Evolutionary conservation across 1,140 invertebrate species (phyloP).

Genomic region (Hormaphis cornu): DNA sequence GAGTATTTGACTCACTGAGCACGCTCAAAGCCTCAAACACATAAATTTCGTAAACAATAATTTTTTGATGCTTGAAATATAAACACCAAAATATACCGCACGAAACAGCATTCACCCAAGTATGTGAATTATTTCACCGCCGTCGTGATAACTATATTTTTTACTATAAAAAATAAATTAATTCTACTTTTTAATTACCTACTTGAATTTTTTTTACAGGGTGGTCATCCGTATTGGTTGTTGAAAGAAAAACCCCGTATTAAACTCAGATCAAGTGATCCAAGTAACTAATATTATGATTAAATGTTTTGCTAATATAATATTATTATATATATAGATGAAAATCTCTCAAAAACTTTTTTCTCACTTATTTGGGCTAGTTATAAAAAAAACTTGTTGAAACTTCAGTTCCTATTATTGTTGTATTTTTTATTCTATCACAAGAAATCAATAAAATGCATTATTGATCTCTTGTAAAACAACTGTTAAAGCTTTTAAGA

Average conservation of each 20-base stretch:
- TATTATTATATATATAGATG: neutral
- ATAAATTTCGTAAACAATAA: no score
- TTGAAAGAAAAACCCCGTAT: neutral
- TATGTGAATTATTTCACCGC: no score
- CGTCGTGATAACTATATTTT: no score
- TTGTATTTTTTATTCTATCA: neutral
- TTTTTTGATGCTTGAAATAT: no score
- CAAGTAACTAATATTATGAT: constrained; percentile 8
- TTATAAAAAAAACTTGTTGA: neutral
- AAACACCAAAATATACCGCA: no score
- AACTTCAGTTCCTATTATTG: neutral
- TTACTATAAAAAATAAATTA: no score
- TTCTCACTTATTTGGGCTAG: no score
- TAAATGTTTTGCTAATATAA: neutral
- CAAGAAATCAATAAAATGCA: neutral
- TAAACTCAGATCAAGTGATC: neutral
- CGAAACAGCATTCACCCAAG: no score
- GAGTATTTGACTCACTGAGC: no score
- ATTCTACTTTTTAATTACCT: neutral
- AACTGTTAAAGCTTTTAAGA: neutral
- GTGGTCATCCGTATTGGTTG: constrained; percentile 15
- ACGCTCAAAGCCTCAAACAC: no score
- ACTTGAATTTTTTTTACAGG: neutral
- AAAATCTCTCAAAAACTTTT: neutral
- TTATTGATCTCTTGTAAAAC: neutral